Conservation (phyloP, 2,797 vertebrate species). For the Acipenser ruthenus region DNA sequence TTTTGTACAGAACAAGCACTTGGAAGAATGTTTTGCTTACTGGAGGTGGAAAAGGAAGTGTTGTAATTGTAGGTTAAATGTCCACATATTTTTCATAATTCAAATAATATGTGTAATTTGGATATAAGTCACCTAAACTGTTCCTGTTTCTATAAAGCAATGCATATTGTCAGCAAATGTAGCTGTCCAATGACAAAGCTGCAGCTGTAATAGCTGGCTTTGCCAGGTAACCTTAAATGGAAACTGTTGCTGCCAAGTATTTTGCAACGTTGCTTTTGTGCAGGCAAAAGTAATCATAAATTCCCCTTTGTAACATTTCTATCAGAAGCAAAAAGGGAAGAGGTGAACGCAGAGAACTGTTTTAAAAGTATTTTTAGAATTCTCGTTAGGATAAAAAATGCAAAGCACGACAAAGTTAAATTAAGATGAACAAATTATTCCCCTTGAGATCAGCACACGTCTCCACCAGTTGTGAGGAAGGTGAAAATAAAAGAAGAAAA, state of each 20-base stretch:
- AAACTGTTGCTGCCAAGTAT: conserved; percentile 44
- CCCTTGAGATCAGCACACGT: not conserved
- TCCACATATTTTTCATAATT: conserved; percentile 49
- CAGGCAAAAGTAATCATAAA: conserved; percentile 53
- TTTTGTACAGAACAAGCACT: not conserved
- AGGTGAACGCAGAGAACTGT: conserved; percentile 54
- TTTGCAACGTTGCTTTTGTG: conserved; percentile 44
- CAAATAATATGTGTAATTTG: conserved; percentile 60
- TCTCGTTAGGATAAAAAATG: conserved; percentile 42
- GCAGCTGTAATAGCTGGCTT: conserved; percentile 47
- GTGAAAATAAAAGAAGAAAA: conserved; percentile 15
- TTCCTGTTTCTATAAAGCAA: conserved; percentile 48
- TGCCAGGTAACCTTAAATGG: conserved; percentile 65
- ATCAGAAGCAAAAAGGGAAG: conserved; percentile 70
- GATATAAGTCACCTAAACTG: conserved; percentile 56
- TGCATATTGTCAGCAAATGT: conserved; percentile 64
- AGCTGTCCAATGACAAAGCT: conserved; percentile 56
- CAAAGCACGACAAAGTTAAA: conserved; percentile 47
- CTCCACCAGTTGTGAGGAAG: conserved; percentile 30
- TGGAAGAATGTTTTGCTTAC: conserved; percentile 36
- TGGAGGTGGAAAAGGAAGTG: conserved; percentile 60
- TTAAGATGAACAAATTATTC: conserved; percentile 21
- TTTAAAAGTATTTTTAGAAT: conserved; percentile 39
- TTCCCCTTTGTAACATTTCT: conserved; percentile 63
- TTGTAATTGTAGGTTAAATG: conserved; percentile 60